Evolutionary conservation across 2,113 vertebrate species (phyloP).

Genomic region (Cranoglanis bouderius): DNA sequence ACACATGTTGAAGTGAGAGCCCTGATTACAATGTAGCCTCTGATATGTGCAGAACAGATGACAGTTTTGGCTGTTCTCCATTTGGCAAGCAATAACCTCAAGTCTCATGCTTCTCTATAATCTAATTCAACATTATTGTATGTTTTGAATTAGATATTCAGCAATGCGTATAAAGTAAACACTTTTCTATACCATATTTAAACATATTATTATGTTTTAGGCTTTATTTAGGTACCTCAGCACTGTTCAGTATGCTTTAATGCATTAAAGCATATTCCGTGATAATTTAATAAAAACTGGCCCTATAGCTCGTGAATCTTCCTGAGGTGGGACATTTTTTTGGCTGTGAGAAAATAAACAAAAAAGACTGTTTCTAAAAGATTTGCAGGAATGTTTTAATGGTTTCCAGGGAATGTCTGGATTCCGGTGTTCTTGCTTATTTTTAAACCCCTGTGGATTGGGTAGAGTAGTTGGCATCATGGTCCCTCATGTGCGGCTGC

Average conservation of each 20-base stretch:
- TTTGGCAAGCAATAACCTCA: constrained; percentile 31
- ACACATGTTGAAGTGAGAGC: constrained; percentile 30
- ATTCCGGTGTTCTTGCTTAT: constrained; percentile 33
- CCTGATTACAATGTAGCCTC: constrained; percentile 46
- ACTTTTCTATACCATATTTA: not conserved
- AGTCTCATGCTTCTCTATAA: not conserved
- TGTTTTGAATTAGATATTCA: not conserved
- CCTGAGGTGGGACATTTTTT: not conserved
- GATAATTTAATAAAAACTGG: not conserved
- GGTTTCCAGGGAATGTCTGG: constrained; percentile 33
- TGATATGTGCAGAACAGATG: constrained; percentile 52
- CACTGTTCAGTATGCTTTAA: not conserved
- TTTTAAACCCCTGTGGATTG: constrained; percentile 28
- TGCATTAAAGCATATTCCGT: not conserved
- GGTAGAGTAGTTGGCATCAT: constrained; percentile 5
- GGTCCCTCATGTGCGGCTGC: constrained; percentile 15
- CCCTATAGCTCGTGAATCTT: not conserved
- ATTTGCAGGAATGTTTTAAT: constrained; percentile 35
- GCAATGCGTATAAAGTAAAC: not conserved
- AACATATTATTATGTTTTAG: not conserved
- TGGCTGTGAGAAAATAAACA: not conserved
- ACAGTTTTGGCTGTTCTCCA: constrained; percentile 46
- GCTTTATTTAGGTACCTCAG: not conserved
- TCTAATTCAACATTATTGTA: not conserved
- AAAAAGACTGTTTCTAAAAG: not conserved